Conservation (phyloP, 2,888 invertebrate genomes). For the Ennomos fuscantarius region DNA sequence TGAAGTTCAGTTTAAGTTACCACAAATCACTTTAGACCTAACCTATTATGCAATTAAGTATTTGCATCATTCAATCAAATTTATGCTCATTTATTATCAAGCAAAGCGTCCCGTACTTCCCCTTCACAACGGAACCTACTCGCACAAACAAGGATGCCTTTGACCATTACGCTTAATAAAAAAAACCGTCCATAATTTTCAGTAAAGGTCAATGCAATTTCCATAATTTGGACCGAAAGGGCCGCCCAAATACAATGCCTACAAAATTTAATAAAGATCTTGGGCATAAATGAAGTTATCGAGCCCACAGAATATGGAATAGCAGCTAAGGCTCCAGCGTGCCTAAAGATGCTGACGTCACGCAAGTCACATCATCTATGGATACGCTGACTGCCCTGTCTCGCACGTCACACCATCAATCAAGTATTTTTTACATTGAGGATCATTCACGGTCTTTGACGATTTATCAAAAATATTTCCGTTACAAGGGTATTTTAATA, state of each 20-base stretch:
- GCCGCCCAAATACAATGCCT: conserved; percentile 3
- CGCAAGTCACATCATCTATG: conserved; percentile 9
- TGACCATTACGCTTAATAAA: conserved; percentile 27
- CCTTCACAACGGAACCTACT: conserved; percentile 15
- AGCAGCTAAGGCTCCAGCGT: too few species aligned
- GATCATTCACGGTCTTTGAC: conserved; percentile 19
- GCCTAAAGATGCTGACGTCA: conserved; percentile 16
- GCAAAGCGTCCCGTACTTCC: conserved; percentile 7
- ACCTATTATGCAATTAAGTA: not conserved
- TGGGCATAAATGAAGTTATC: conserved; percentile 4
- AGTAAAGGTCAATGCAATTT: conserved; percentile 27
- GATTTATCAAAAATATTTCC: conserved; percentile 10
- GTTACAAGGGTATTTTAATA: conserved; percentile 1
- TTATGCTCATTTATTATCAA: conserved; percentile 22
- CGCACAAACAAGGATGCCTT: conserved; percentile 24
- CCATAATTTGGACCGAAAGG: conserved; percentile 12
- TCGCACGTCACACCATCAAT: conserved; percentile 8
- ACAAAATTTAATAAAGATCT: conserved; percentile 13
- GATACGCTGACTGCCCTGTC: conserved; percentile 15
- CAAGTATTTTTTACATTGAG: conserved; percentile 11
- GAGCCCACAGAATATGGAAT: not conserved
- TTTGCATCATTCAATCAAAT: conserved; percentile 6
- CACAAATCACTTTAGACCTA: not conserved
- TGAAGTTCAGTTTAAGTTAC: too few species aligned
- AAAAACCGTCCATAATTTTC: conserved; percentile 22